phyloP scores from a whole-genome alignment of 2,113 vertebrate genomes.

The Calyptommatus sinebrachiatus region DNA sequence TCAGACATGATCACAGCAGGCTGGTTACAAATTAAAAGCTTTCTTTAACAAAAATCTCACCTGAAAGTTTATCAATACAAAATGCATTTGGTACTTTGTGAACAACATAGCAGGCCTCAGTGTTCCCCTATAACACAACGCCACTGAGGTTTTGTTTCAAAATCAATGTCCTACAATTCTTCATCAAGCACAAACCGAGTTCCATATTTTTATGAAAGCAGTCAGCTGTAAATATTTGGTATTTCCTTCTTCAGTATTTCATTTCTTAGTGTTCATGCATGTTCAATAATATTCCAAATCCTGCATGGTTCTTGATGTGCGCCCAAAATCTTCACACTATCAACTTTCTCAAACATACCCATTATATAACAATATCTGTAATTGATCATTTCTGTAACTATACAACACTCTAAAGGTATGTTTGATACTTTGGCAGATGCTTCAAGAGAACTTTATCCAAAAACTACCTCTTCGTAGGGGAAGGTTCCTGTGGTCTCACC shows the following conservation, averaged over 20 bases:
- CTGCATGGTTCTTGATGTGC: background rate
- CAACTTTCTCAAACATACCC: background rate
- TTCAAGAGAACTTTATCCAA: constrained; percentile 8
- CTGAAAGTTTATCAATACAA: constrained; percentile 28
- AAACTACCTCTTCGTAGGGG: constrained; percentile 57
- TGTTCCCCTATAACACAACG: constrained; percentile 5
- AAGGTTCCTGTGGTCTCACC: constrained; percentile 56
- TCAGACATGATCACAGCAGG: background rate
- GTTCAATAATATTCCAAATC: background rate
- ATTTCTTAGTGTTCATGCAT: background rate
- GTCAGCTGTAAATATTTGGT: background rate
- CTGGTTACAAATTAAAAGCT: constrained; percentile 33
- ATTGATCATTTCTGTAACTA: background rate
- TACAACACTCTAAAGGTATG: background rate
- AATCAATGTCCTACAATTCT: background rate
- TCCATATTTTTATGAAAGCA: background rate
- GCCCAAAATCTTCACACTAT: constrained; percentile 22
- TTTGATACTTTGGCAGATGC: constrained; percentile 14
- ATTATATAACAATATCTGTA: background rate
- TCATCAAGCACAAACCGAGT: background rate
- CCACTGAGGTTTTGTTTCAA: constrained; percentile 15
- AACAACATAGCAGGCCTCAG: constrained; percentile 16
- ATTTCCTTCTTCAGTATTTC: background rate
- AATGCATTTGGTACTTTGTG: constrained; percentile 30
- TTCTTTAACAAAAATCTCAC: constrained; percentile 50